phyloP scores from a whole-genome alignment of 2,888 invertebrate species.

The Antitype chi region DNA sequence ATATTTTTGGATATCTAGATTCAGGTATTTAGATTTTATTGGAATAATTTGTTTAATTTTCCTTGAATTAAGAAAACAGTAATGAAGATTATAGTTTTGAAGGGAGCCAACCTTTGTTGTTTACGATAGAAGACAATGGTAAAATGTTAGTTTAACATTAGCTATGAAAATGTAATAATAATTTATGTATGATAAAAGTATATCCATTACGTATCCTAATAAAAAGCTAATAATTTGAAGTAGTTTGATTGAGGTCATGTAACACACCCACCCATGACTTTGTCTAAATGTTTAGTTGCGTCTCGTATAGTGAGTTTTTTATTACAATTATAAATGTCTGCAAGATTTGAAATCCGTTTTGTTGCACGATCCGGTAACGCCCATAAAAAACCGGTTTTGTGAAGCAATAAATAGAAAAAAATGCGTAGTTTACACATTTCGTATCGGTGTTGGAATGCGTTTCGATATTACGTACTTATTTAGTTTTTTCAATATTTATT shows the following conservation, averaged over 20 bases:
- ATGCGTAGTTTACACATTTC: background rate
- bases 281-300: background rate
- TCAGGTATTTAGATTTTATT: background rate
- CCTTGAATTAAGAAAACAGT: background rate
- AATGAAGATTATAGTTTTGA: background rate
- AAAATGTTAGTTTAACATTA: background rate
- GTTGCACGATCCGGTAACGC: constrained; percentile 1
- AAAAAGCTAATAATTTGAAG: background rate
- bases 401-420: background rate
- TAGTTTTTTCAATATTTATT: constrained; percentile 7
- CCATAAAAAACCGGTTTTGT: constrained; percentile 8
- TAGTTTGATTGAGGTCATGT: constrained; percentile 16
- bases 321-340: background rate
- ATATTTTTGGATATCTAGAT: constrained; percentile 16
- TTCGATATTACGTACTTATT: background rate
- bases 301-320: background rate
- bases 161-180: background rate
- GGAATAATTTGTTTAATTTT: no score
- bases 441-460: background rate
- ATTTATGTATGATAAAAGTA: background rate
- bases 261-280: background rate
- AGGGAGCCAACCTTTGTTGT: no score
- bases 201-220: background rate
- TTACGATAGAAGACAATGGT: background rate
- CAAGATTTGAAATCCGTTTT: background rate